These are phyloP conservation scores for Esperia sulphurella DNA, from an alignment of 2,888 invertebrate genomes.

Conservation along the genomic window DNA sequence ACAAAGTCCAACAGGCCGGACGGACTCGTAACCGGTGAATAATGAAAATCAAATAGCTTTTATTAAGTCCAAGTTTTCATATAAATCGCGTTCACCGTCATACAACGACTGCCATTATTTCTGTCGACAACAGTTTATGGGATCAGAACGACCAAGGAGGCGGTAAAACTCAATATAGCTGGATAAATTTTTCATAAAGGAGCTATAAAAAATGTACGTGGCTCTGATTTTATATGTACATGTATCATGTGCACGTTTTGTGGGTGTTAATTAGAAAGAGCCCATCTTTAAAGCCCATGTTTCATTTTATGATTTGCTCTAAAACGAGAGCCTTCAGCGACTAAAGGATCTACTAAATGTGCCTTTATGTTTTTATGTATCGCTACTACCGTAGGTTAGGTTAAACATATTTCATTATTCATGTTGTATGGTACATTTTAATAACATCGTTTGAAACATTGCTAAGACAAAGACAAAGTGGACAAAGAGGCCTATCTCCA, in stretches of 20 bases:
- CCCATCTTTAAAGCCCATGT: not conserved
- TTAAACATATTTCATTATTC: too few species aligned
- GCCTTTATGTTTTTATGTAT: too few species aligned
- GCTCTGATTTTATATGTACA: constrained; percentile 16
- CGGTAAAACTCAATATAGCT: constrained; percentile 33
- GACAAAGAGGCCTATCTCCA: too few species aligned
- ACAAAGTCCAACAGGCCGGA: constrained; percentile 6
- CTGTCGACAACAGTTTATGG: constrained; percentile 32
- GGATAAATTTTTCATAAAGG: constrained; percentile 37
- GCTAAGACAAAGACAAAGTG: too few species aligned
- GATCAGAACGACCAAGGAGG: constrained; percentile 27
- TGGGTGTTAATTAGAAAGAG: not conserved
- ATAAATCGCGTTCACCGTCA: constrained; percentile 30
- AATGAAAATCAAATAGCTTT: constrained; percentile 26
- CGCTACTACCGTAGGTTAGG: too few species aligned
- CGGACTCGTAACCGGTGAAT: constrained; percentile 15
- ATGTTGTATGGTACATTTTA: too few species aligned
- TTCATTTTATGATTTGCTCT: too few species aligned
- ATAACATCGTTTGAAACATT: too few species aligned
- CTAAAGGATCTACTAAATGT: too few species aligned
- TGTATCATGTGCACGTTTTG: too few species aligned
- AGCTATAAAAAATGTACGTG: constrained; percentile 31
- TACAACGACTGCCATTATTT: constrained; percentile 28
- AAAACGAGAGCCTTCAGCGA: too few species aligned
- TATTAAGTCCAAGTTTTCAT: constrained; percentile 27